Conservation (phyloP, 23 tunicate genomes). For the Styela plicata region DNA sequence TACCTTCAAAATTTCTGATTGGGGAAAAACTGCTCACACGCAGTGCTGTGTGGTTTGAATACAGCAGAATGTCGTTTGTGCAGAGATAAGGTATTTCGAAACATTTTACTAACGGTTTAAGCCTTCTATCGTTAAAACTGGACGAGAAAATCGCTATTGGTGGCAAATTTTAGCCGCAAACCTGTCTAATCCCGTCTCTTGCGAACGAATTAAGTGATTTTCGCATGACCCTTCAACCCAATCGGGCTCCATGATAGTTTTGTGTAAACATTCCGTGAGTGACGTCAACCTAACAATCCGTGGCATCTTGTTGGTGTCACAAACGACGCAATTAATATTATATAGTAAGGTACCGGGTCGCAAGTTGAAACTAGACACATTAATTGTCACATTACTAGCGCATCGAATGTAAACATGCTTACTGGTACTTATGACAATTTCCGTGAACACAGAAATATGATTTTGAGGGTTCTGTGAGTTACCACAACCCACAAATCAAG, state of each 20-base stretch:
- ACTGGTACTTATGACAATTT: too few relatives aligned
- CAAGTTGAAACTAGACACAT: neutral
- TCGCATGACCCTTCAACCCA: neutral
- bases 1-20: too few relatives aligned
- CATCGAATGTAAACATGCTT: too few relatives aligned
- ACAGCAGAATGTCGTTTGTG: neutral
- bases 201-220: neutral
- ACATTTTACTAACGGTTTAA: too few relatives aligned
- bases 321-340: neutral
- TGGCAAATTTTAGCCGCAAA: neutral
- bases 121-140: neutral
- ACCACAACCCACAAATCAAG: too few relatives aligned
- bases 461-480: too few relatives aligned
- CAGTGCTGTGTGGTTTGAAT: neutral
- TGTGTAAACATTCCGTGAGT: neutral
- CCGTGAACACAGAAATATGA: too few relatives aligned
- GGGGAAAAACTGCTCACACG: neutral
- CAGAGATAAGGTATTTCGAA: too few relatives aligned
- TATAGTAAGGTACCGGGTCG: neutral
- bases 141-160: neutral
- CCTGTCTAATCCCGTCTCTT: neutral
- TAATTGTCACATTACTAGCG: too few relatives aligned
- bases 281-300: neutral
- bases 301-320: neutral
- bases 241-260: neutral